A percentile compares a stretch with the other conserved stretches of the same genome.
These are phyloP conservation scores for Sapajus apella DNA, from an alignment of 2,113 vertebrate species.

Conservation along the genomic window DNA sequence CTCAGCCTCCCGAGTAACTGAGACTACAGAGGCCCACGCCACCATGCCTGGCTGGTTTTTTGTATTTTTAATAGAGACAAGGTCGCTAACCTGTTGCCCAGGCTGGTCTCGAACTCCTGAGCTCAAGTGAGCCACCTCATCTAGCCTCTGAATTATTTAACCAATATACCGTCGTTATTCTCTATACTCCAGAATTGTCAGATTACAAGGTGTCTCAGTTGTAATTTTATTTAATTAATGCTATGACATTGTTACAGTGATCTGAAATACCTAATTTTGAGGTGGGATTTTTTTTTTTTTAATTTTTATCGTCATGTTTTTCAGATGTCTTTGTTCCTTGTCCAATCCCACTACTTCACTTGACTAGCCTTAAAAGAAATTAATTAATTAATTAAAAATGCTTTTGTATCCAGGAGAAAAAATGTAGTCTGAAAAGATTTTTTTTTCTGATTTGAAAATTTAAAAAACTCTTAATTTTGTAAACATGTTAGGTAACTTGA, in stretches of 20 bases:
- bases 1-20: no score
- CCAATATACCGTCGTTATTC: not conserved
- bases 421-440: not conserved
- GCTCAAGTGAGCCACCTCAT: no score
- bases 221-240: slow-evolving; percentile 49
- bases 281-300: not conserved
- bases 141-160: not conserved
- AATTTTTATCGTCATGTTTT: slow-evolving; percentile 24
- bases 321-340: not conserved
- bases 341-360: no score
- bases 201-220: slow-evolving; percentile 17
- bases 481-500: slow-evolving; percentile 39
- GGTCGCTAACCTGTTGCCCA: no score
- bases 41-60: no score
- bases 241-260: slow-evolving; percentile 15
- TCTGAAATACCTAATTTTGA: slow-evolving; percentile 44
- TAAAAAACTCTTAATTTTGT: slow-evolving; percentile 33
- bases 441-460: slow-evolving; percentile 44
- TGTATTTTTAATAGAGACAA: no score
- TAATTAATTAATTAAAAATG: not conserved
- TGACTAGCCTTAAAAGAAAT: no score
- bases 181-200: not conserved
- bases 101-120: no score
- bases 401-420: not conserved
- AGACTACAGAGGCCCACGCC: no score